Conservation (phyloP, 1,140 invertebrate genomes). For the Drosophila sp. region DNA sequence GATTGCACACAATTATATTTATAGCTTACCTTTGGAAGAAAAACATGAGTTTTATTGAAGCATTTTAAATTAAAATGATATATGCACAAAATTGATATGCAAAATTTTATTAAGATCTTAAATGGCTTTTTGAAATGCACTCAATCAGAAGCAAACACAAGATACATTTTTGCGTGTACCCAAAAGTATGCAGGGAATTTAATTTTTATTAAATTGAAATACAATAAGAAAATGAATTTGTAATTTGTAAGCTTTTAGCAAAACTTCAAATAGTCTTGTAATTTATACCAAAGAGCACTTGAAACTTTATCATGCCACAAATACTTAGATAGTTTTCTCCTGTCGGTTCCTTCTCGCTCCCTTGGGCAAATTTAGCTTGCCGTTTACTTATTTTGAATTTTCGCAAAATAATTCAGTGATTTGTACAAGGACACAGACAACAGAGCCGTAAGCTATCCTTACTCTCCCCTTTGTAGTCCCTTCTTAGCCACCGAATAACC, state of each 20-base stretch:
- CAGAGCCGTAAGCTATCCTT: slow-evolving; percentile 14
- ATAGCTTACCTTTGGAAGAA: too few relatives aligned
- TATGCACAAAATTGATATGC: too few relatives aligned
- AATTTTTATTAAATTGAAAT: slow-evolving; percentile 1
- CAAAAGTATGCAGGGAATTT: slow-evolving; percentile 1
- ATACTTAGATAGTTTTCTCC: not conserved
- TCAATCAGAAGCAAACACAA: not conserved
- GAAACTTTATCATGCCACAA: slow-evolving; percentile 41
- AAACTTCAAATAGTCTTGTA: slow-evolving; percentile 21
- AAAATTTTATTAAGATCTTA: not conserved
- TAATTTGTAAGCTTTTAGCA: slow-evolving; percentile 14
- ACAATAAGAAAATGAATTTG: slow-evolving; percentile 2
- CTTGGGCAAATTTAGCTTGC: slow-evolving; percentile 2
- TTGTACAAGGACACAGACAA: slow-evolving; percentile 26
- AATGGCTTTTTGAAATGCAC: not conserved
- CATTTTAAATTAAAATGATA: too few relatives aligned
- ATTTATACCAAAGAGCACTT: slow-evolving; percentile 31
- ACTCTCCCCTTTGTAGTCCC: slow-evolving; percentile 13
- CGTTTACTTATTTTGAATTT: slow-evolving; percentile 41
- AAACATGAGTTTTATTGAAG: too few relatives aligned
- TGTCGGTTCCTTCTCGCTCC: not conserved
- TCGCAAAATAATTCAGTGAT: slow-evolving; percentile 52
- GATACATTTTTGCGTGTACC: not conserved
- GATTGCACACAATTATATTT: too few relatives aligned
- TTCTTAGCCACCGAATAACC: slow-evolving; percentile 4